Percentiles rank a stretch among this genome's conserved stretches.
Evolutionary conservation across 1,140 invertebrate genomes (phyloP).

Genomic region (Drosophila lini): DNA sequence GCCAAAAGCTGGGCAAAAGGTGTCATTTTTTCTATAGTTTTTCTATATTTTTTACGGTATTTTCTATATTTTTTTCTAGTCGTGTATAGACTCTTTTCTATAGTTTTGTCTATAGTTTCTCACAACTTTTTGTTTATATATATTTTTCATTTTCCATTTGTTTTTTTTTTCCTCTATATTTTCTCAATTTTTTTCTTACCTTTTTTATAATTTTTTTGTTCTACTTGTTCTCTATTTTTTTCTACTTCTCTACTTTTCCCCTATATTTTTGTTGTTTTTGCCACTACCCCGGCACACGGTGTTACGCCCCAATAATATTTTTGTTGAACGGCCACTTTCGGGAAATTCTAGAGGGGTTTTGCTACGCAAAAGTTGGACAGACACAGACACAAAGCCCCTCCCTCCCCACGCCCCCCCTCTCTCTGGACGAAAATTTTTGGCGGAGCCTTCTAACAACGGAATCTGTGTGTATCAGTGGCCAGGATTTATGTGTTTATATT

Average conservation of each 20-base stretch:
- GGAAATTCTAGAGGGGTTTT: background rate
- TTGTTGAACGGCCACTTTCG: conserved; percentile 37
- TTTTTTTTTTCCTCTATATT: background rate
- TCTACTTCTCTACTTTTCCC: background rate
- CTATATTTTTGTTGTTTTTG: background rate
- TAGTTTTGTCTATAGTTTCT: background rate
- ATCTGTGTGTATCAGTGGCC: conserved; percentile 35
- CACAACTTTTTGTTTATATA: background rate
- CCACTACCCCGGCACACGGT: background rate
- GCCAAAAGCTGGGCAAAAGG: conserved; percentile 26
- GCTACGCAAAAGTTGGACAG: conserved; percentile 42
- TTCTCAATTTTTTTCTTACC: background rate
- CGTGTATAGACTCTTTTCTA: background rate
- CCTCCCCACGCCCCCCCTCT: background rate
- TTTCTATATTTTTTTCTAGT: background rate
- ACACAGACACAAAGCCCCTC: conserved; percentile 3
- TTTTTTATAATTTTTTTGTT: background rate
- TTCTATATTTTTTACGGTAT: background rate
- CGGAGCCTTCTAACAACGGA: conserved; percentile 18
- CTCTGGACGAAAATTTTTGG: conserved; percentile 6
- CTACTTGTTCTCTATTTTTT: background rate
- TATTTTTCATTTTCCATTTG: background rate
- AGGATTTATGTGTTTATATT: conserved; percentile 57
- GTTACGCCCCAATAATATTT: conserved; percentile 44
- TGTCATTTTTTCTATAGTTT: conserved; percentile 27